Base-by-base conservation (phyloP, 2,888 invertebrate genomes). In the Eumacrocentrus americanus region DNA sequence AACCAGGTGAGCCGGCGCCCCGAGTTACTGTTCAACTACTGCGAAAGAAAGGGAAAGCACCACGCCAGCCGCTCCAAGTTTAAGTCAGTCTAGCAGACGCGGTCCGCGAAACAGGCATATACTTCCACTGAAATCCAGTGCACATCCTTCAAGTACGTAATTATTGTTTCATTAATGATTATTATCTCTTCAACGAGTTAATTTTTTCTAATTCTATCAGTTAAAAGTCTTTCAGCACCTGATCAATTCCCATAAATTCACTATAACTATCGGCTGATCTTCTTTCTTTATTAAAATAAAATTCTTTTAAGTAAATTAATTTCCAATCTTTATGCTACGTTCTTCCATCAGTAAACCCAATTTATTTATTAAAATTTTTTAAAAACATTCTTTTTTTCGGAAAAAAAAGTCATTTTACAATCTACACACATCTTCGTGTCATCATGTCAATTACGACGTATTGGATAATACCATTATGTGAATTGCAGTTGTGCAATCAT, bases 21-120 rank as follows among this genome's bases (percentile, higher is more conserved):
- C 35, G 34, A 50, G 54, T 60, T 42, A 61, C 61, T 58, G 58
- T 60, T 56, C 62, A 63, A 63, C 66, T 65, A 67, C 63, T 61
- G 63, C 63, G 67, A 71, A 74, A 73, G 74, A 74, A 74, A 74
- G 74, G 74, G 74, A 74, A 74, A 74, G 74, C 72, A 65, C 57
- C 50, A 65, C 63, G 55, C 48, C 56, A 66, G 62, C 65, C 67
- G 64, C 66, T 67, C 60, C 63, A 67, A 69, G 58, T 64, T 69
- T 63, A 57, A 69, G 64, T 64, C 63, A 67, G 65, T 64, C 66
- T 66, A 63, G 60, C 64, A 66, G 56, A 58, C 60, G 63, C 63
- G 62, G 44, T 61, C 61, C 25, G 50, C 58, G 61, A 61, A 62
- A 66, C 66, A 59, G 63, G 66, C 63, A 58, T 60, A 58, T 58